phyloP scores from a whole-genome alignment of 2,888 invertebrate species.

The Agapostemon virescens region DNA sequence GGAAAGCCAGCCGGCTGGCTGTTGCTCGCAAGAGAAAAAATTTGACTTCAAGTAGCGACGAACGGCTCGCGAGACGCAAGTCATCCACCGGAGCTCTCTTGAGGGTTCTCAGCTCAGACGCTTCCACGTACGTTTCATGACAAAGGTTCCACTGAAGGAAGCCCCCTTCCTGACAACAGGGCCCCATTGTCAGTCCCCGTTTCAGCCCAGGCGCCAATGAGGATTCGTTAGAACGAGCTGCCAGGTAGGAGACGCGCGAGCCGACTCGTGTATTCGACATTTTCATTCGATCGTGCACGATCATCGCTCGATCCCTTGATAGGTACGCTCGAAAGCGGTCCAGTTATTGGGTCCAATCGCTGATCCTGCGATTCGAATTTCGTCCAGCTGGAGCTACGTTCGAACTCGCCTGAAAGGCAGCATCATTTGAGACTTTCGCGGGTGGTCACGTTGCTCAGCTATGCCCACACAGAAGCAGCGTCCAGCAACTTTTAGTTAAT shows the following conservation, averaged over 20 bases:
- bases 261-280: conserved; percentile 57
- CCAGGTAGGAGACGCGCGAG: conserved; percentile 60
- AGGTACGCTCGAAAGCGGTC: conserved; percentile 7
- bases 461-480: neutral
- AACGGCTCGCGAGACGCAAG: conserved; percentile 72
- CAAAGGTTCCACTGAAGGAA: conserved; percentile 71
- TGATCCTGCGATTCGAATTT: neutral
- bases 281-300: conserved; percentile 56
- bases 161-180: conserved; percentile 74
- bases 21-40: conserved; percentile 52
- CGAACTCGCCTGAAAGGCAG: neutral
- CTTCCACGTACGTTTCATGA: conserved; percentile 67
- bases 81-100: conserved; percentile 70
- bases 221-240: conserved; percentile 70
- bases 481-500: neutral
- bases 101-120: conserved; percentile 63
- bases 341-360: conserved; percentile 19
- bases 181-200: conserved; percentile 73
- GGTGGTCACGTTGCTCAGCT: neutral
- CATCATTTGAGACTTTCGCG: neutral
- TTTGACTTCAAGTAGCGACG: conserved; percentile 72
- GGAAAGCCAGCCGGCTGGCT: conserved; percentile 52
- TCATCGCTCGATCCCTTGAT: conserved; percentile 46
- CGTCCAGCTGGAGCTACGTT: neutral
- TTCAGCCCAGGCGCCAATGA: conserved; percentile 72